Base-by-base conservation (phyloP, 2,888 invertebrate species). In the Agelastica alni region DNA sequence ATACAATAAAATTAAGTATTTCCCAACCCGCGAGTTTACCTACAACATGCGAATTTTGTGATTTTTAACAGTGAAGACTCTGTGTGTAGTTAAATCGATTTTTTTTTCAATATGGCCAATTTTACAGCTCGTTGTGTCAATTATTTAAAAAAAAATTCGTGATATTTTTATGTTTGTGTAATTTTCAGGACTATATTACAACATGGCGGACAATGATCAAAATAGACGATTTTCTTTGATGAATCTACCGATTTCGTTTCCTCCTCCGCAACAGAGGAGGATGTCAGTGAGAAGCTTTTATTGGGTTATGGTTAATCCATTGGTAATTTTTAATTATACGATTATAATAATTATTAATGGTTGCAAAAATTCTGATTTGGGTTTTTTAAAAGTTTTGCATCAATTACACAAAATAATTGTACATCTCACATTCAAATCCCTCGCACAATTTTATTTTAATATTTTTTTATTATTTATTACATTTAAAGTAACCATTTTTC, bases 231-330 rank as follows among this genome's bases (percentile, higher is more conserved):
- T 60, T 37, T 67, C 67, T 1, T 51, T 65, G 32, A 44, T 44
- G 44, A 60, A 58, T 37, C 42, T 64, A 36, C 63, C 66, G 5
- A 43, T 53, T 22, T 31, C 59, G 5, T 44, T 62, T 31, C 61
- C 63, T 4, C 58, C 59, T 20, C 46, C 55, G 6, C 67, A 61
- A 41, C 68, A 66, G 32, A 61, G 72, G 51, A 62, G 71, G 56
- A 68, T 72, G 68, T 71, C 71, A 16, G 68, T 72, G 32, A 60
- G 70, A 47, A 72, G 69, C 51, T 72, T 72, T 52, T 70, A 72
- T 52, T 72, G 72, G 72, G 65, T 68, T 9, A 60, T 68, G 47
- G 68, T 66, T 13, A 68, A 68, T 60, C 63, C 63, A 3, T 57
- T 66, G 68, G 68, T 68, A 67, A 66, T 53, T n/a, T n/a, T n/a